A percentile compares a stretch with the other conserved stretches of the same genome.
phyloP scores from a whole-genome alignment of 1,140 invertebrate genomes.

The Lasioglossum albipes region DNA sequence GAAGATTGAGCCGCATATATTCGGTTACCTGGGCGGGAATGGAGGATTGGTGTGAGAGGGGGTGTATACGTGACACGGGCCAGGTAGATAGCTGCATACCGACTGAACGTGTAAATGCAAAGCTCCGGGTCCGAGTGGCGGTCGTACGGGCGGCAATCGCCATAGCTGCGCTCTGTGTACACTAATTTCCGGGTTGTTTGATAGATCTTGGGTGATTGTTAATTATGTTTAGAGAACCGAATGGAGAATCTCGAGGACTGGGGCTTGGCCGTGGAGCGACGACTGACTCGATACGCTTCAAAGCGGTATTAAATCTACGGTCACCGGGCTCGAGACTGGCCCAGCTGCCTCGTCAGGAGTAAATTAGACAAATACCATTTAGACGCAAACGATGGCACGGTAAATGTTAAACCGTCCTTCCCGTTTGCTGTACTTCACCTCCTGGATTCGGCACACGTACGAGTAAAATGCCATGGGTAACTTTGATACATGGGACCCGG shows the following conservation, averaged over 20 bases:
- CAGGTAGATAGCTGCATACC: background rate
- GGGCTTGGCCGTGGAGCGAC: background rate
- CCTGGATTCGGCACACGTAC: conserved; percentile 51
- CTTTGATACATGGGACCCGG: conserved; percentile 49
- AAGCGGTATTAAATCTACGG: conserved; percentile 72
- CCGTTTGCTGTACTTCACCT: conserved; percentile 41
- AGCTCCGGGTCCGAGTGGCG: conserved; percentile 16
- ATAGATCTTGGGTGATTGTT: conserved; percentile 75
- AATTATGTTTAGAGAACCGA: conserved; percentile 72
- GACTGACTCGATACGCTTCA: conserved; percentile 61
- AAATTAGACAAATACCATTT: conserved; percentile 73
- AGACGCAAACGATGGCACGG: conserved; percentile 57
- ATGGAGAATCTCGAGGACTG: conserved; percentile 43
- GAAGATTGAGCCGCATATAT: conserved; percentile 11
- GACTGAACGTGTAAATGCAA: conserved; percentile 33
- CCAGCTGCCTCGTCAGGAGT: conserved; percentile 21
- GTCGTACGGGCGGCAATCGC: conserved; percentile 25
- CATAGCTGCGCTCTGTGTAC: conserved; percentile 57
- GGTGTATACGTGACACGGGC: conserved; percentile 12
- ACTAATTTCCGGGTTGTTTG: conserved; percentile 75
- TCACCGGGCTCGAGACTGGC: conserved; percentile 34
- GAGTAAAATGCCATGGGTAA: conserved; percentile 38
- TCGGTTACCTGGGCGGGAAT: conserved; percentile 30
- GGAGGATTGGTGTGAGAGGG: conserved; percentile 4
- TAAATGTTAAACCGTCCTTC: conserved; percentile 59